Percentiles rank a stretch among this genome's conserved stretches.
phyloP scores from a whole-genome alignment of 2,888 invertebrate genomes.

The Eupithecia abbreviata region DNA sequence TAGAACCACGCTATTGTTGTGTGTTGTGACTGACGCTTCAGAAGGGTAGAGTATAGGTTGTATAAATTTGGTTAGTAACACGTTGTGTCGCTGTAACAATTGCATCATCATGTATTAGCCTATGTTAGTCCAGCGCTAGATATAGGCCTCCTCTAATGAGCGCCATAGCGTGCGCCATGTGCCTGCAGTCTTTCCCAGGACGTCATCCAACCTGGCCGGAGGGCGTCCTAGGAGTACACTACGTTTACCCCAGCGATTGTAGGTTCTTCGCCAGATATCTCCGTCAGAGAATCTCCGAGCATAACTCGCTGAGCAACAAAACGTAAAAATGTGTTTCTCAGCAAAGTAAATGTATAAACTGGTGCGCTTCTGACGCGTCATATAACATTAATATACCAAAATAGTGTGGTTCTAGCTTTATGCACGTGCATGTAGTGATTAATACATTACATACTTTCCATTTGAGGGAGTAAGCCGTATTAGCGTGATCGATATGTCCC shows the following conservation, averaged over 20 bases:
- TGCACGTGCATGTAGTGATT: slow-evolving; percentile 68
- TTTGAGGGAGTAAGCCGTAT: slow-evolving; percentile 37
- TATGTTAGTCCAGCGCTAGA: too few species aligned
- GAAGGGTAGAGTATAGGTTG: not conserved
- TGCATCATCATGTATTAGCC: too few species aligned
- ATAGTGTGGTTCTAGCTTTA: slow-evolving; percentile 52
- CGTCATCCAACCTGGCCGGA: too few species aligned
- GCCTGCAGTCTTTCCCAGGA: too few species aligned
- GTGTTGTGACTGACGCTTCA: not conserved
- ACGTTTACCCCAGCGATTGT: too few species aligned
- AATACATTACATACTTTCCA: slow-evolving; percentile 56
- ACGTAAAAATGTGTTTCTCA: not conserved
- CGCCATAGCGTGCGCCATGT: too few species aligned
- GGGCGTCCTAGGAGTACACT: too few species aligned
- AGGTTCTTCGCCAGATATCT: too few species aligned
- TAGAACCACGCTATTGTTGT: not conserved
- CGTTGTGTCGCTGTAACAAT: not conserved
- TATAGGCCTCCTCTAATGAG: too few species aligned
- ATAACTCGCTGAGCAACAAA: too few species aligned
- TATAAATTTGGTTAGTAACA: not conserved
- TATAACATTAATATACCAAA: not conserved
- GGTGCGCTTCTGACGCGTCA: not conserved
- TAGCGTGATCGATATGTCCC: slow-evolving; percentile 39
- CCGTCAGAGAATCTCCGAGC: too few species aligned
- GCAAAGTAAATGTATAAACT: not conserved